Conservation (phyloP, 2,797 vertebrate genomes). For the Gambusia yucatana region DNA sequence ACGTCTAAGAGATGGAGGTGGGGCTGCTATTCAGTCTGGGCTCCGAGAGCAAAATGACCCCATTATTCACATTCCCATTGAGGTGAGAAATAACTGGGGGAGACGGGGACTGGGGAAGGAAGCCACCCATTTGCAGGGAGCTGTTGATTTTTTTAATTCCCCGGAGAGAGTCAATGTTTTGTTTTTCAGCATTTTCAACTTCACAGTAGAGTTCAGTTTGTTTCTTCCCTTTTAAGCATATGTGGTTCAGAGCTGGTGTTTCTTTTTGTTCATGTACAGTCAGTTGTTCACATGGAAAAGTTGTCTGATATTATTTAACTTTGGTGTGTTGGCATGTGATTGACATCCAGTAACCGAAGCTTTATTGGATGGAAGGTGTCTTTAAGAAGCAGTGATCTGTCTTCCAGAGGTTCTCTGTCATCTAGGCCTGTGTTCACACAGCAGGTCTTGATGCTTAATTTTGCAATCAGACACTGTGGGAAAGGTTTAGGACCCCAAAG, state of each 20-base stretch:
- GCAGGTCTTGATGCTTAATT: no score
- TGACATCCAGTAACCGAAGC: not conserved
- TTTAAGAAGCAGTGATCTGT: not conserved
- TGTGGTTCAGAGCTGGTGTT: not conserved
- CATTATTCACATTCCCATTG: conserved; percentile 50
- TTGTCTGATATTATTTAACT: not conserved
- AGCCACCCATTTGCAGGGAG: conserved; percentile 23
- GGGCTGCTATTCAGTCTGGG: conserved; percentile 43
- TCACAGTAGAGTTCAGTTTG: not conserved
- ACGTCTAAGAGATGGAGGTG: not conserved
- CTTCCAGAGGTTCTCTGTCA: not conserved
- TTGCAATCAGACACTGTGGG: no score
- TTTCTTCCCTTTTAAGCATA: not conserved
- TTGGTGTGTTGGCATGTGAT: not conserved
- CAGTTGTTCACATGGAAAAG: not conserved
- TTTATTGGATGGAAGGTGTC: not conserved
- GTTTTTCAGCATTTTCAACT: conserved; percentile 1
- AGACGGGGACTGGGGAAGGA: not conserved
- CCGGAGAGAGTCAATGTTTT: conserved; percentile 8
- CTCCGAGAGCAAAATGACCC: conserved; percentile 45
- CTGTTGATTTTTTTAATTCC: conserved; percentile 21
- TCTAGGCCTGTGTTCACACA: no score
- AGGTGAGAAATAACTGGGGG: conserved; percentile 38
- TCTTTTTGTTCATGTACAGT: not conserved
- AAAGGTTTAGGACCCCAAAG: no score